Conservation (phyloP, 2,797 vertebrate genomes). For the Chiloscyllium punctatum region DNA sequence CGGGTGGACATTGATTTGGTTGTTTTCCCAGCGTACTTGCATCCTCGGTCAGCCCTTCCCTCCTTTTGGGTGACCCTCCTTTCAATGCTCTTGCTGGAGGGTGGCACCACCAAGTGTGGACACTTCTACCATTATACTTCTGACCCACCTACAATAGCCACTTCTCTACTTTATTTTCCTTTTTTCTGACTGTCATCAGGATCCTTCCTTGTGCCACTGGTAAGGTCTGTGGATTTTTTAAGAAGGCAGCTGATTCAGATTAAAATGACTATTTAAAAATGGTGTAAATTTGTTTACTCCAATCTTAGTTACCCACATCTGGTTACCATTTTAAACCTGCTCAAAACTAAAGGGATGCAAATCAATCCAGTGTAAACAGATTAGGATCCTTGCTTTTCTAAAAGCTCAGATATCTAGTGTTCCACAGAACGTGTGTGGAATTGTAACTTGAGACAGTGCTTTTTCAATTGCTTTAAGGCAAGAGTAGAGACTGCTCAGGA, state of each 20-base stretch:
- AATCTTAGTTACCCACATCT: slow-evolving; percentile 32
- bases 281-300: slow-evolving; percentile 36
- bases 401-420: background rate
- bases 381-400: slow-evolving; percentile 6
- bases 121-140: background rate
- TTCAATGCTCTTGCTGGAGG: too few relatives aligned
- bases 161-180: background rate
- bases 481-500: background rate
- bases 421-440: slow-evolving; percentile 15
- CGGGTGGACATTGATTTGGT: too few relatives aligned
- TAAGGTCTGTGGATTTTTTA: background rate
- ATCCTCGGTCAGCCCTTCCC: too few relatives aligned
- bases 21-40: too few relatives aligned
- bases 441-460: slow-evolving; percentile 11
- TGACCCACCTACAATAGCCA: background rate
- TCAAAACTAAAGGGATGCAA: slow-evolving; percentile 25
- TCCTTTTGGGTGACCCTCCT: too few relatives aligned
- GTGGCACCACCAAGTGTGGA: background rate
- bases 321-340: slow-evolving; percentile 33
- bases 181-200: background rate
- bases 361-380: slow-evolving; percentile 35
- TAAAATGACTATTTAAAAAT: slow-evolving; percentile 34
- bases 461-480: slow-evolving; percentile 26
- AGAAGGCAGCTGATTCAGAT: slow-evolving; percentile 28
- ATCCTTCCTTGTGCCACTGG: background rate